phyloP scores from a whole-genome alignment of 2,888 invertebrate species.

The Macaria notata region DNA sequence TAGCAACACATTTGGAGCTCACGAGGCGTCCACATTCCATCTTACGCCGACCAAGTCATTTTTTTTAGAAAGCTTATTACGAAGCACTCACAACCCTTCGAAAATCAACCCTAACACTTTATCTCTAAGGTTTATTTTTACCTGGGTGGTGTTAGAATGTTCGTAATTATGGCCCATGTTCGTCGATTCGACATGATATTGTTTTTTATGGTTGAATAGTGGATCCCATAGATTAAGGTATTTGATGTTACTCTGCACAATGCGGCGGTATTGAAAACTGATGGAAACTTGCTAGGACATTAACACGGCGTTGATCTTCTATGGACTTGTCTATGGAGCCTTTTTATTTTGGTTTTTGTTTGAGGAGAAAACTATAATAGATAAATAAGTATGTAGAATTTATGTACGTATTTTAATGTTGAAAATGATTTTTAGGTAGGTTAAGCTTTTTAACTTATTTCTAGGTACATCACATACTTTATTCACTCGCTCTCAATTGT shows the following conservation, averaged over 20 bases:
- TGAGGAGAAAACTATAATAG: neutral
- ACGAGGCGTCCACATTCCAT: conserved; percentile 69
- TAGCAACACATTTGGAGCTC: conserved; percentile 47
- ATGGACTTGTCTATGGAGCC: conserved; percentile 19
- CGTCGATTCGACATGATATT: conserved; percentile 69
- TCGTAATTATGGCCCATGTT: conserved; percentile 74
- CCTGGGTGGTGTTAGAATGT: conserved; percentile 33
- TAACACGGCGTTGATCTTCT: conserved; percentile 22
- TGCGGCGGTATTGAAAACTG: conserved; percentile 30
- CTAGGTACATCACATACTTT: too few relatives aligned
- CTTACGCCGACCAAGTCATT: conserved; percentile 64
- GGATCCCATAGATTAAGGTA: conserved; percentile 68
- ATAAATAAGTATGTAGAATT: too few relatives aligned
- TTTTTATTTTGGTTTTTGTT: conserved; percentile 1
- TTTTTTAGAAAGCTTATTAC: conserved; percentile 76
- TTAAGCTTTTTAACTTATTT: too few relatives aligned
- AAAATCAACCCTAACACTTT: conserved; percentile 36
- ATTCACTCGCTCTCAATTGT: too few relatives aligned
- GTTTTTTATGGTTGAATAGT: conserved; percentile 76
- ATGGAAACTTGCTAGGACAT: conserved; percentile 25
- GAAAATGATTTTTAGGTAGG: too few relatives aligned
- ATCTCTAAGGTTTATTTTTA: conserved; percentile 36
- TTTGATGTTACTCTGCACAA: conserved; percentile 51
- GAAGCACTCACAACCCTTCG: conserved; percentile 16
- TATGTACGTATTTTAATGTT: too few relatives aligned